Percentiles rank a stretch among this genome's conserved stretches.
phyloP scores from a whole-genome alignment of 64 coral and sea anemone genomes.

The Cladopsammia gracilis region DNA sequence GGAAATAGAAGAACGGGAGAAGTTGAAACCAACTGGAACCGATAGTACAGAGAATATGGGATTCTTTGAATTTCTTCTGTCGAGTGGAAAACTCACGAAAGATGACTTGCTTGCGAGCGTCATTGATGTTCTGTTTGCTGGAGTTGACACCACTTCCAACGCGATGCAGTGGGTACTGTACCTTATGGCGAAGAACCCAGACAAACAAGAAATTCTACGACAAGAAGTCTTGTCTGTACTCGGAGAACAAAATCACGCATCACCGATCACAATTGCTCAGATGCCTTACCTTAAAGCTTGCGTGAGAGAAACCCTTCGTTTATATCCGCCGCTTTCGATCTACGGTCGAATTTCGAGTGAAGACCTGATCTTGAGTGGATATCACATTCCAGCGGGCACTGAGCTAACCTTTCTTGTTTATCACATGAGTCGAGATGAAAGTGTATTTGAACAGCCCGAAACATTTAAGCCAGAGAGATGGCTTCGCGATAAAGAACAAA shows the following conservation, averaged over 20 bases:
- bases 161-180: slow-evolving; percentile 89
- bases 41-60: slow-evolving; percentile 22
- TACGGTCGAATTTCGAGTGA: not conserved
- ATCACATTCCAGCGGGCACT: slow-evolving; percentile 43
- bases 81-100: slow-evolving; percentile 53
- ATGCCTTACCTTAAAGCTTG: slow-evolving; percentile 69
- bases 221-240: slow-evolving; percentile 56
- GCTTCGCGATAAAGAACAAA: slow-evolving; percentile 26
- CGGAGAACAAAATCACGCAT: not conserved
- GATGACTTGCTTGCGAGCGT: slow-evolving; percentile 60
- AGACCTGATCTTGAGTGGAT: slow-evolving; percentile 55
- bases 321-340: slow-evolving; percentile 52
- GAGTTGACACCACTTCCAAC: slow-evolving; percentile 83
- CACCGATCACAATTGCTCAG: not conserved
- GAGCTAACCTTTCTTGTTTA: not conserved
- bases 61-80: slow-evolving; percentile 67
- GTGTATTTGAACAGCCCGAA: slow-evolving; percentile 37
- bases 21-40: too few species aligned
- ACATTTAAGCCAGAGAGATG: slow-evolving; percentile 73
- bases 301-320: slow-evolving; percentile 65
- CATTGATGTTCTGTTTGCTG: slow-evolving; percentile 75
- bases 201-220: slow-evolving; percentile 61
- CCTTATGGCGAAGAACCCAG: slow-evolving; percentile 74
- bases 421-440: slow-evolving; percentile 60
- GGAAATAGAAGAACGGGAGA: slow-evolving; percentile 28